Evolutionary conservation across 2,888 invertebrate genomes (phyloP).

Genomic region (Phyllotreta striolata): DNA sequence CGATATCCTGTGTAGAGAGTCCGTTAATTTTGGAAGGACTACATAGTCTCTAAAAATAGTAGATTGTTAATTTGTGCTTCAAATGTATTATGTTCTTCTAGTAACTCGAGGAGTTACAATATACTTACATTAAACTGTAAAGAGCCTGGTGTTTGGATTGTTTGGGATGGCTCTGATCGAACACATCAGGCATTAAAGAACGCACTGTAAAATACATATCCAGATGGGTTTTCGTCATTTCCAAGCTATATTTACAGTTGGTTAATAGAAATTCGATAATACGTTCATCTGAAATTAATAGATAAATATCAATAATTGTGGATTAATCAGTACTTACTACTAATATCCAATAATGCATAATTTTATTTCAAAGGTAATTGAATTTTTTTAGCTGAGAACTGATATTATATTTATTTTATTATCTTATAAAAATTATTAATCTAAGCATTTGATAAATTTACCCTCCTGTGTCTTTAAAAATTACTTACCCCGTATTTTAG

Average conservation of each 20-base stretch:
- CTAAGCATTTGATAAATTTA: too few relatives aligned
- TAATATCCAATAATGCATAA: background rate
- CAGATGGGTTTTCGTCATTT: constrained; percentile 39
- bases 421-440: too few relatives aligned
- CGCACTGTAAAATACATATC: constrained; percentile 43
- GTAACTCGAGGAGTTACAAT: background rate
- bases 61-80: background rate
- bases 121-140: constrained; percentile 21
- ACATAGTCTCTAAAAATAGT: background rate
- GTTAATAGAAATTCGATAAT: constrained; percentile 38
- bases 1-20: constrained; percentile 8
- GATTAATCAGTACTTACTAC: background rate
- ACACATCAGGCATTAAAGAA: constrained; percentile 32
- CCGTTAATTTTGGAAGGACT: constrained; percentile 9
- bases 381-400: too few relatives aligned
- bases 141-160: constrained; percentile 6
- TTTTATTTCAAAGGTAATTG: too few relatives aligned
- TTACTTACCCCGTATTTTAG: too few relatives aligned
- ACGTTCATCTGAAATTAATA: constrained; percentile 24
- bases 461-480: too few relatives aligned
- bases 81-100: background rate
- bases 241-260: constrained; percentile 42
- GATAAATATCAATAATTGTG: background rate
- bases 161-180: constrained; percentile 31
- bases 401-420: too few relatives aligned